phyloP scores from a whole-genome alignment of 2,797 vertebrate species.

The Chanos chanos region DNA sequence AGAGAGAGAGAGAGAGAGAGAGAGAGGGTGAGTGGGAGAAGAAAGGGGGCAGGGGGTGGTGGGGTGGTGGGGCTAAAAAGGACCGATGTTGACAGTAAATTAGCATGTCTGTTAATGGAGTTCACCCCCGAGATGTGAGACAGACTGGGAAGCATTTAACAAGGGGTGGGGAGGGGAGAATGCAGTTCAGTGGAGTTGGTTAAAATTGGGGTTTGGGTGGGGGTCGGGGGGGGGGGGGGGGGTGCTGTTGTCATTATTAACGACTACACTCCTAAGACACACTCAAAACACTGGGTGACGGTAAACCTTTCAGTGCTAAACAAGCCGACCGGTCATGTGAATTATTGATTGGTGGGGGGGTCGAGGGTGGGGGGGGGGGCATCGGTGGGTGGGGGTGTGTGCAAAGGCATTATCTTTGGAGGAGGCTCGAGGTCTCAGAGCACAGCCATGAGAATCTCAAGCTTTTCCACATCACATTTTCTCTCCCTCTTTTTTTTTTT shows the following conservation, averaged over 20 bases:
- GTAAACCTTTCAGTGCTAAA: too few species aligned
- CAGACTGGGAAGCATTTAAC: slow-evolving; percentile 22
- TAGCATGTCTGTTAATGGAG: slow-evolving; percentile 54
- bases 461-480: slow-evolving; percentile 63
- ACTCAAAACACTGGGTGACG: slow-evolving; percentile 6
- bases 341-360: neutral
- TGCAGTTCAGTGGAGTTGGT: neutral
- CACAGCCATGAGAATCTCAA: slow-evolving; percentile 29
- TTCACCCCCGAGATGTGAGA: slow-evolving; percentile 38
- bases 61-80: slow-evolving; percentile 27
- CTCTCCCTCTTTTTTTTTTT: too few species aligned
- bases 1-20: neutral
- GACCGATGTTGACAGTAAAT: slow-evolving; percentile 57
- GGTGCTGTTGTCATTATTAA: slow-evolving; percentile 15
- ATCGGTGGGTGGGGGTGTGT: neutral
- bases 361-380: too few species aligned
- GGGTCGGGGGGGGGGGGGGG: neutral
- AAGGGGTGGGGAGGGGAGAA: slow-evolving; percentile 5
- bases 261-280: neutral
- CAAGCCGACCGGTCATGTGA: neutral
- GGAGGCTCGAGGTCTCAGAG: slow-evolving; percentile 27
- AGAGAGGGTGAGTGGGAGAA: slow-evolving; percentile 6
- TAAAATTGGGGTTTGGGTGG: neutral
- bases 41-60: neutral
- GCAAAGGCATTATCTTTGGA: slow-evolving; percentile 37